Base-by-base conservation (phyloP, 1,140 invertebrate genomes). In the Plectrocnemia conspersa region DNA sequence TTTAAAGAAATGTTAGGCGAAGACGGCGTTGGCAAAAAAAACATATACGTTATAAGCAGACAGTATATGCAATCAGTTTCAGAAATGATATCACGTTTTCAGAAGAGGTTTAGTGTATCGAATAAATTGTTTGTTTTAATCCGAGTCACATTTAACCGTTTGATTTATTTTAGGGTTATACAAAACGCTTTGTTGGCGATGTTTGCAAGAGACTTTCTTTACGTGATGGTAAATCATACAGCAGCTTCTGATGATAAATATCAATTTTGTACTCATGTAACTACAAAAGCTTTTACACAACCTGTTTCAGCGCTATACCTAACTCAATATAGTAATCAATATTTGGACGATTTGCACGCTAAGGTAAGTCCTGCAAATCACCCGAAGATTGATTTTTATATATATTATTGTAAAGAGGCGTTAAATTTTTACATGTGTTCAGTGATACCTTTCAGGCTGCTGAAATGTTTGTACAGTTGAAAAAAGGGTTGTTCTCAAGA, bases 161-260 rank as follows among this genome's bases (percentile, higher is more conserved):
- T 21, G 5, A 2, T 52, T 35, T 52, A 15, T 64, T 63, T 23
- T 56, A 78, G 76, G 61, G 65, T 76, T 24, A 65, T 76, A 27
- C 75, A 77, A 56, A 78, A 78, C 56, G 70, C 73, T 18, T 59
- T 77, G 52, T 58, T 78, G 53, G 62, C 77, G 29, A 64, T 77
- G 19, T 77, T 73, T 58, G 73, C 75, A n/a, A 64, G 68, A 29
- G 75, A 78, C 54, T 69, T 68, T 7, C 64, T 76, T 5, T 65
- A 72, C 42, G 68, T 75, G 41, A 67, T 78, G 18, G 66, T 72
- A 5, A 76, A 77, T 50, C 49, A 56, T 38, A 68, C 70, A 16
- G 69, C 66, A 23, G 66, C 67, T n/a, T 65, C 63, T 48, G 66
- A 68, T 38, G 67, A 73, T 32, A 70, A 66, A 70, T 68, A 65